Percentiles rank a stretch among this genome's conserved stretches.
These are phyloP conservation scores for Vicugna pacos DNA, from an alignment of 2,113 vertebrate genomes.

Conservation along the genomic window DNA sequence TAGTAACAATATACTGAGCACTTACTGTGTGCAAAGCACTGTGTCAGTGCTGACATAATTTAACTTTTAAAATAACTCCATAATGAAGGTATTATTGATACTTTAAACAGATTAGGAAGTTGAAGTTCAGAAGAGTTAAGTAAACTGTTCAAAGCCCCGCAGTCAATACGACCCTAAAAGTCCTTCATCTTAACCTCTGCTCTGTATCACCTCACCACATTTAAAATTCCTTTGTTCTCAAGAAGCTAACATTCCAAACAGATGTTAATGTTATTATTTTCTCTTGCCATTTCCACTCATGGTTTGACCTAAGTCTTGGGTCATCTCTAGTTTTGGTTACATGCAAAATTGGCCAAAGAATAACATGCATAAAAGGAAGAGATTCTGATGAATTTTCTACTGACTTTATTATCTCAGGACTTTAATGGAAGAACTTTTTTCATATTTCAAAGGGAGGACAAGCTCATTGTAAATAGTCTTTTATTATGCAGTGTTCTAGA, in stretches of 20 bases:
- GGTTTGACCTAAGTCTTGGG: not conserved
- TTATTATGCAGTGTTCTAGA: not conserved
- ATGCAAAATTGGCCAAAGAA: not conserved
- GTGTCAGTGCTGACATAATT: not conserved
- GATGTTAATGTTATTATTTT: not conserved
- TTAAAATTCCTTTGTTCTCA: not conserved
- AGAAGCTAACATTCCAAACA: not conserved
- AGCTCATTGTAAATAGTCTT: not conserved
- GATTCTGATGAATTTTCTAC: not conserved
- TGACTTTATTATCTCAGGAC: not conserved
- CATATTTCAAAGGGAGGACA: not conserved
- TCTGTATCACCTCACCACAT: not conserved
- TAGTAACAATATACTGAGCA: not conserved
- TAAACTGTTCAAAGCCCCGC: not conserved
- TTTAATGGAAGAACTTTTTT: slow-evolving; percentile 9
- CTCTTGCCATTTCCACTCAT: not conserved
- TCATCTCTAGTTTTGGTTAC: not conserved
- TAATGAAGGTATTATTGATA: not conserved
- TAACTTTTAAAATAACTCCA: slow-evolving; percentile 4
- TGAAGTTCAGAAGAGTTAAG: slow-evolving; percentile 6
- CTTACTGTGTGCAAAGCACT: not conserved
- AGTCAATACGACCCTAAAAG: not conserved
- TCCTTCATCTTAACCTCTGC: not conserved
- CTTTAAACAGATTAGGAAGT: not conserved
- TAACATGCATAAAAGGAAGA: not conserved